Conservation (phyloP, 2,888 invertebrate genomes). For the Lepas anatifera region DNA sequence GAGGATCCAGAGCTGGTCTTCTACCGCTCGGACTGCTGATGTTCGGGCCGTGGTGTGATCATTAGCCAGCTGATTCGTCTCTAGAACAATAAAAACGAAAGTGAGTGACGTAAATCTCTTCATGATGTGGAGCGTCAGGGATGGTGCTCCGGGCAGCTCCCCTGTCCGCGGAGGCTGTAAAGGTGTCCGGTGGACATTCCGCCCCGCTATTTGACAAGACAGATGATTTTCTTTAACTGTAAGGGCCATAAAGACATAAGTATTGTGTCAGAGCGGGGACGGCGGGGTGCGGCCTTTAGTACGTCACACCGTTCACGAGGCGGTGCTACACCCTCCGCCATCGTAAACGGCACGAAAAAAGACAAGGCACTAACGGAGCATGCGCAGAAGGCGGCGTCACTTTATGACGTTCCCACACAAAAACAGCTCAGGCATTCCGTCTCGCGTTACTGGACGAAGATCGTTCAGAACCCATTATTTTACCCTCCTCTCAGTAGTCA, state of each 20-base stretch:
- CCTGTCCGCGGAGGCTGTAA: neutral
- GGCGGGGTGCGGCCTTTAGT: neutral
- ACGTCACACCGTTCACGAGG: neutral
- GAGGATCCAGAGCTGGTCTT: no score
- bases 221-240: neutral
- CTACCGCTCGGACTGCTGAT: no score
- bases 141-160: neutral
- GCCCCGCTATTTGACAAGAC: neutral
- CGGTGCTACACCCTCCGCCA: no score
- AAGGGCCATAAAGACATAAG: neutral
- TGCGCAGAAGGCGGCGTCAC: no score
- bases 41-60: neutral
- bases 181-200: neutral
- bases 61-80: neutral
- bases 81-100: neutral
- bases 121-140: neutral
- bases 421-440: no score
- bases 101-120: neutral
- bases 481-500: no score
- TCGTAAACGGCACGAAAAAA: no score
- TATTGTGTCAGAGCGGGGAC: neutral
- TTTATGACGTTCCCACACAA: no score
- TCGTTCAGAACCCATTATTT: no score
- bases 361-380: no score
- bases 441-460: no score